Base-by-base conservation (phyloP, 2,888 invertebrate genomes). In the Baronia brevicornis region DNA sequence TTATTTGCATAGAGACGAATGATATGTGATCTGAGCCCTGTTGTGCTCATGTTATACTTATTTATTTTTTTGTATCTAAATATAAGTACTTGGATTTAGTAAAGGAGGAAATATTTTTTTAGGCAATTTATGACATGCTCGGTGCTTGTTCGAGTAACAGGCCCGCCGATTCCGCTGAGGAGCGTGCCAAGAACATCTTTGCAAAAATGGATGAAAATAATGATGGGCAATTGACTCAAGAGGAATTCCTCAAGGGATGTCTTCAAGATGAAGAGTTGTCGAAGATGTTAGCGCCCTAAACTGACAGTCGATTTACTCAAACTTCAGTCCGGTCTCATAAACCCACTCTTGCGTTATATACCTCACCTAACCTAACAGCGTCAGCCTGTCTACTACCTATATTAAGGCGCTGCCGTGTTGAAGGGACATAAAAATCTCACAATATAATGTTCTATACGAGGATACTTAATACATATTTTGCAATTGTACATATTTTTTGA, bases 51-150 rank as follows among this genome's bases (percentile, higher is more conserved):
- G 20, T 3, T 8, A 20, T n/a, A 8, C 8, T 20, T 8, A 2
- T n/a, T 8, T 1, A 20, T 3, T 3, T 20, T 20, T 20, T 9
- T 4, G 7, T 3, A 10, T 22, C 22, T 6, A 10, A 14, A 13
- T 7, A 5, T 31, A 23, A 31, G 9, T 18, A 4, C 5, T 8
- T 14, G 18, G 19, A 17, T 18, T 18, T 13, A 7, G 11, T 17
- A 28, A 6, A 21, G 5, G 17, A 20, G 5, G n/a, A 5, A 11
- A 17, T 12, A 4, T 18, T 7, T 38, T 78, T 87, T 23, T 88
- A 98, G 98, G 98, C 98, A 48, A 98, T 99, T 82, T 99, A 99
- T 85, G 98, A 98, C 78, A 99, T 99, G 98, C 88, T 99, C 56
- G 98, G 98, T 34, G 97, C 97, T 46, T 96, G 96, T 79, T 95